Conservation (phyloP, 2,888 invertebrate genomes). For the Drosophila anomelani region DNA sequence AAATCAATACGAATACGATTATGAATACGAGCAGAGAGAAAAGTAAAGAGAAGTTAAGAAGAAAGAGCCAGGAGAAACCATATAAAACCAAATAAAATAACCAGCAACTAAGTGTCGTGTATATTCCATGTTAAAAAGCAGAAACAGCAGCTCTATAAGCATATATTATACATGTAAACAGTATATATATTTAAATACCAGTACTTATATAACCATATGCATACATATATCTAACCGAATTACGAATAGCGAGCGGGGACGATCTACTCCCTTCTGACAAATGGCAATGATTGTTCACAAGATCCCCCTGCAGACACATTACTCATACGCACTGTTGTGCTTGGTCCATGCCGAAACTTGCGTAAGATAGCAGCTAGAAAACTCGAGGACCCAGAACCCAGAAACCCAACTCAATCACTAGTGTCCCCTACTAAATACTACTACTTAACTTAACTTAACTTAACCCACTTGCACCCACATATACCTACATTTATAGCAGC, state of each 20-base stretch:
- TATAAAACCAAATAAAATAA: slow-evolving; percentile 53
- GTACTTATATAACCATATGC: slow-evolving; percentile 51
- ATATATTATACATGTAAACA: slow-evolving; percentile 46
- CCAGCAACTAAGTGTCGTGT: slow-evolving; percentile 76
- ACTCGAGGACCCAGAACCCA: slow-evolving; percentile 37
- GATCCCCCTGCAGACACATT: slow-evolving; percentile 29
- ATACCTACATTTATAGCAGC: slow-evolving; percentile 18
- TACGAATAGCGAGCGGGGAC: slow-evolving; percentile 38
- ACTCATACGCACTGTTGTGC: slow-evolving; percentile 40
- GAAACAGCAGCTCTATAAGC: slow-evolving; percentile 41
- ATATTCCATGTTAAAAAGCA: slow-evolving; percentile 69
- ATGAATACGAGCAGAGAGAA: slow-evolving; percentile 7
- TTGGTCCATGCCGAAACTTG: slow-evolving; percentile 23
- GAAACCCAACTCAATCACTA: slow-evolving; percentile 21
- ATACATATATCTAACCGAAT: slow-evolving; percentile 49
- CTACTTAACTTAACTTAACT: slow-evolving; percentile 2
- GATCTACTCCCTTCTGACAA: slow-evolving; percentile 25
- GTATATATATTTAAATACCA: slow-evolving; percentile 48
- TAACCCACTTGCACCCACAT: slow-evolving; percentile 18
- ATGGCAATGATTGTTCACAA: slow-evolving; percentile 30
- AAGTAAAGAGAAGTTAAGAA: neutral
- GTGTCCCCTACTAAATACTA: slow-evolving; percentile 16
- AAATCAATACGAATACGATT: slow-evolving; percentile 9
- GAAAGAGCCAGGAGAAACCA: slow-evolving; percentile 16
- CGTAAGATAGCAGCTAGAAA: slow-evolving; percentile 27